A percentile compares a stretch with the other conserved stretches of the same genome.
phyloP scores from a whole-genome alignment of 2,113 vertebrate genomes.

The Opisthocomus hoazin region DNA sequence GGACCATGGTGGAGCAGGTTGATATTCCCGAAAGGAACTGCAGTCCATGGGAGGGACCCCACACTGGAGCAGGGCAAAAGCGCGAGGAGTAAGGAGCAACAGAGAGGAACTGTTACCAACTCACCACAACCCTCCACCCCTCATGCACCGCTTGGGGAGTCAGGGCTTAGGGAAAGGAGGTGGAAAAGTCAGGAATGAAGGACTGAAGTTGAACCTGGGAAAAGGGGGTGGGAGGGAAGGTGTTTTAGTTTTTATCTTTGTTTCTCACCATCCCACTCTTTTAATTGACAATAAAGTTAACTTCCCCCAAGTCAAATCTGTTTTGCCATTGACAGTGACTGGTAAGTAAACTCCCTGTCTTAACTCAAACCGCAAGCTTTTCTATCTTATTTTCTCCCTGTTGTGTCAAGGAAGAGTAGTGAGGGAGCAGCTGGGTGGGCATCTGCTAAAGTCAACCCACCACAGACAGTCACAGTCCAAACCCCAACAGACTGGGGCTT shows the following conservation, averaged over 20 bases:
- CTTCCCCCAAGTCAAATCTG: background rate
- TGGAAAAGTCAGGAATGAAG: background rate
- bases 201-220: background rate
- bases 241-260: background rate
- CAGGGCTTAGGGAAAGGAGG: background rate
- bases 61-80: background rate
- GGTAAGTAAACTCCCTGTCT: background rate
- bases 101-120: background rate
- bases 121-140: background rate
- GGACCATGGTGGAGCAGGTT: background rate
- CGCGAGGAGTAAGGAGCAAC: background rate
- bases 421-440: background rate
- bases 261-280: background rate
- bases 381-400: background rate
- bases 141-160: background rate
- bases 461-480: background rate
- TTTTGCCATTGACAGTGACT: background rate
- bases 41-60: background rate
- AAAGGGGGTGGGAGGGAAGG: background rate
- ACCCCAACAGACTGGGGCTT: background rate
- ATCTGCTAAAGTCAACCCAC: background rate
- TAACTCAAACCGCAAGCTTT: background rate
- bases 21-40: background rate
- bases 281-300: background rate
- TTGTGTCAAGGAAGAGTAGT: background rate